Conservation (phyloP, 1,140 invertebrate species). For the Adelges cooleyi region DNA sequence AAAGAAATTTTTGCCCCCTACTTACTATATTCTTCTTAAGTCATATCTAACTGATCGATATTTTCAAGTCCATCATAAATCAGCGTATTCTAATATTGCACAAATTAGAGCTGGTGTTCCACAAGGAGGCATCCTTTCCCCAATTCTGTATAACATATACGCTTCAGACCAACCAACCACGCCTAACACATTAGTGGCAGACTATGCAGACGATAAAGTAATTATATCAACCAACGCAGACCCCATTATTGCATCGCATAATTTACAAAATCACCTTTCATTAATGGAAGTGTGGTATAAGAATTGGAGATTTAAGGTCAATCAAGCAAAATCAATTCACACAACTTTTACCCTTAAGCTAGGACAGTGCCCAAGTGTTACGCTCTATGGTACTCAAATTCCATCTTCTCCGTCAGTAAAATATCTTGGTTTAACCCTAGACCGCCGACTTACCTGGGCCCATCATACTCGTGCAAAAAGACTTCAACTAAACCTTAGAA, state of each 20-base stretch:
- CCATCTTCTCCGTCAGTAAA: neutral
- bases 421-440: conserved; percentile 5
- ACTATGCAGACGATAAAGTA: conserved; percentile 36
- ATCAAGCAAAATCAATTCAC: conserved; percentile 11
- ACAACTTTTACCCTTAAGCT: conserved; percentile 4
- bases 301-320: neutral
- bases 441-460: neutral
- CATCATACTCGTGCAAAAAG: too few relatives aligned
- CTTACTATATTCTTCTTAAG: neutral
- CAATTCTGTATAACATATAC: conserved; percentile 34
- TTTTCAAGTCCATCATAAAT: neutral
- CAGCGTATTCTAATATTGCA: neutral
- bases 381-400: neutral
- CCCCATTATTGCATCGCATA: neutral
- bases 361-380: neutral
- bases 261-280: neutral
- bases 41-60: conserved; percentile 9
- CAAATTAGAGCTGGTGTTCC: conserved; percentile 33
- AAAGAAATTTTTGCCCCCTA: neutral
- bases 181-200: conserved; percentile 30
- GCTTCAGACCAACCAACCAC: conserved; percentile 35
- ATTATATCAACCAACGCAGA: conserved; percentile 21
- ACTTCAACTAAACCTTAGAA: too few relatives aligned
- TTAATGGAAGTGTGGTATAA: neutral
- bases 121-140: conserved; percentile 35